Base-by-base conservation (phyloP, 2,888 invertebrate species). In the Caenorhabditis uteleia region DNA sequence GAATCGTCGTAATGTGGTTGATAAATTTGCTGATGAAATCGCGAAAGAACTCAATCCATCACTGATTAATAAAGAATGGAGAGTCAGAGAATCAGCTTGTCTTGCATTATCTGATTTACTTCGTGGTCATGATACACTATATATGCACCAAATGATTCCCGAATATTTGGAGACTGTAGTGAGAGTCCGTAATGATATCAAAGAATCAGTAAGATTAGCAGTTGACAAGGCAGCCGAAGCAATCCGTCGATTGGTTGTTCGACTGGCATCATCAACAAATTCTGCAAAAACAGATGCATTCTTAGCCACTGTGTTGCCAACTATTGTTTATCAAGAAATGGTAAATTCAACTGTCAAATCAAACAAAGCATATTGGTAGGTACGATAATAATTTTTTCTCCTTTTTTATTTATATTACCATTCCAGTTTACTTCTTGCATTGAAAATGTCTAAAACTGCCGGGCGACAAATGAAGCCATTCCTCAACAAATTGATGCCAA, bases 151-250 rank as follows among this genome's bases (percentile, higher is more conserved):
- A 23, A 77, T 82, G 64, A 82, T 88, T 36, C 87, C 86, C 0
- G 88, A 89, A 62, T 86, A 92, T 40, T 93, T 93, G 92, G 86
- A 87, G 29, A 90, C 90, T 80, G 85, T 93, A 65, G 91, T 94
- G 84, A 87, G 93, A 20, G 93, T 94, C 0, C 91, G 93, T 90
- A 94, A 95, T 83, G 95, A 95, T 84, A 91, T 93, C 74, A 94
- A 95, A 83, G 85, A 85, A 71, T 85, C 85, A 40, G 85, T 84
- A 2, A 75, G 86, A 44, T 79, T 83, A 60, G 85, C 85, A 20
- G 85, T 85, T 23, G 84, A 85, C 18, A 56, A 80, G 34, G 83
- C 85, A 0, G 83, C 85, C 46, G 84, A 83, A 60, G 78, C 84
- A 8, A 79, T 86, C 5, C 83, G 84, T 60, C 80, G 82, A 69